These are phyloP conservation scores for Pelosia muscerda DNA, from an alignment of 2,888 invertebrate genomes.

Conservation along the genomic window DNA sequence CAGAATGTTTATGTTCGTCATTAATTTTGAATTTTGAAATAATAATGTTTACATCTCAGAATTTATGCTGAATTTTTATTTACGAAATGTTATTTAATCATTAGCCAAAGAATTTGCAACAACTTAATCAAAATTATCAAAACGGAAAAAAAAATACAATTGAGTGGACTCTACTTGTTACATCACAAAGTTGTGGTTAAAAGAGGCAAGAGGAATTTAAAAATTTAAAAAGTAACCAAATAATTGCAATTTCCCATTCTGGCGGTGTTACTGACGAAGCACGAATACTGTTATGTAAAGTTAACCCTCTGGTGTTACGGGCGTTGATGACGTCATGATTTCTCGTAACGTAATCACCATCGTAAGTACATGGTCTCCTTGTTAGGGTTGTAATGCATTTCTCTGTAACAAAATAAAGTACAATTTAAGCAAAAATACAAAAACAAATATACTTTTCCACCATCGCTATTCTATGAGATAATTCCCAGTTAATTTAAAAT, in stretches of 20 bases:
- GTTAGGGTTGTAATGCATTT: conserved; percentile 77
- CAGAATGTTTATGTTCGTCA: conserved; percentile 71
- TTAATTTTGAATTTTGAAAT: conserved; percentile 47
- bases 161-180: conserved; percentile 37
- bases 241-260: conserved; percentile 81
- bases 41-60: background rate
- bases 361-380: conserved; percentile 80
- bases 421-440: background rate
- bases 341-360: conserved; percentile 69
- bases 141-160: conserved; percentile 15
- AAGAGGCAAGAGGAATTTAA: conserved; percentile 46
- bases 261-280: conserved; percentile 81
- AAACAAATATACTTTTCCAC: background rate
- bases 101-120: conserved; percentile 3
- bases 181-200: conserved; percentile 49
- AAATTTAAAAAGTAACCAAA: conserved; percentile 45
- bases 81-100: background rate
- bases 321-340: conserved; percentile 48
- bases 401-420: conserved; percentile 75
- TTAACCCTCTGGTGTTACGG: conserved; percentile 47
- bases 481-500: conserved; percentile 21
- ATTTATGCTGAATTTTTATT: background rate
- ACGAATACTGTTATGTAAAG: conserved; percentile 83
- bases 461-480: conserved; percentile 3
- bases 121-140: conserved; percentile 14